These are phyloP conservation scores for Lumbricus terrestris DNA, from an alignment of 2,888 invertebrate genomes.

Conservation along the genomic window DNA sequence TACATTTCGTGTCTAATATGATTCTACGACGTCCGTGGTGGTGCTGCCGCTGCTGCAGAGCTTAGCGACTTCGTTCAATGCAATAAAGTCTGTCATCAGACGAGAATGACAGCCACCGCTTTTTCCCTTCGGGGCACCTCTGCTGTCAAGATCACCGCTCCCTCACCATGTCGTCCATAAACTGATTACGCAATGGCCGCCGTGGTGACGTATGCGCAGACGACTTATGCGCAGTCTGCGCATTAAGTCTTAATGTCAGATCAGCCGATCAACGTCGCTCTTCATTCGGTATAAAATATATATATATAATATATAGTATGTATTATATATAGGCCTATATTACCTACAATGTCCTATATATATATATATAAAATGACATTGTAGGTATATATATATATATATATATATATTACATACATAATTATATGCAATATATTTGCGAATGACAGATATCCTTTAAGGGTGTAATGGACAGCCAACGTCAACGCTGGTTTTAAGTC, in stretches of 20 bases:
- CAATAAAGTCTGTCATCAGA: not conserved
- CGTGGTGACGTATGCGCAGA: not conserved
- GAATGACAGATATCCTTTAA: too few relatives aligned
- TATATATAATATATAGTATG: too few relatives aligned
- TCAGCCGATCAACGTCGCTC: not conserved
- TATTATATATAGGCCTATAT: too few relatives aligned
- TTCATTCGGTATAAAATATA: not conserved
- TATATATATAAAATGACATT: too few relatives aligned
- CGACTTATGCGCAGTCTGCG: not conserved
- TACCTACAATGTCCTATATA: too few relatives aligned
- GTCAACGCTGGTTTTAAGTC: too few relatives aligned
- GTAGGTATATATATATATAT: too few relatives aligned
- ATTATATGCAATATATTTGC: too few relatives aligned
- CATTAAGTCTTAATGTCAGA: not conserved
- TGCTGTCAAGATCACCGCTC: not conserved
- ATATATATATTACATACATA: too few relatives aligned
- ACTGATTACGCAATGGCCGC: not conserved
- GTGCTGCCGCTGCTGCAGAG: not conserved
- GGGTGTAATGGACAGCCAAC: too few relatives aligned
- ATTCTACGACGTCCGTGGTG: not conserved
- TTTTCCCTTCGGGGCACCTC: not conserved
- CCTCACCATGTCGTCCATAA: not conserved
- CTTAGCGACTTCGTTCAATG: not conserved
- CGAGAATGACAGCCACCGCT: not conserved
- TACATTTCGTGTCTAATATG: not conserved